Percentiles rank a stretch among this genome's conserved stretches.
phyloP scores from a whole-genome alignment of 2,888 invertebrate species.

The Aelia acuminata region DNA sequence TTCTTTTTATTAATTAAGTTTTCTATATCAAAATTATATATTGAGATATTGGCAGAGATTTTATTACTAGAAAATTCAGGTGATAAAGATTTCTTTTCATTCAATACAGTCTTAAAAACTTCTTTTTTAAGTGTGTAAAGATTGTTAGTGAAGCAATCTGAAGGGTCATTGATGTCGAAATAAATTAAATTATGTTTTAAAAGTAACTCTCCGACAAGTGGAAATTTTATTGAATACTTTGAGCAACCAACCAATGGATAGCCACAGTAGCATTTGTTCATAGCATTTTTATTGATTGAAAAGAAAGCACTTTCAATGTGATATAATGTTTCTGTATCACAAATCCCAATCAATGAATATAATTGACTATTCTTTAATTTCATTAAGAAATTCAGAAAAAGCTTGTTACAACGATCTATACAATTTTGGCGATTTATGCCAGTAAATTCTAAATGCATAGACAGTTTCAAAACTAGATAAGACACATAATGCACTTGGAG shows the following conservation, averaged over 20 bases:
- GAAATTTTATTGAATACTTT: slow-evolving; percentile 59
- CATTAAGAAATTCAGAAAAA: slow-evolving; percentile 70
- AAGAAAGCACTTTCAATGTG: slow-evolving; percentile 75
- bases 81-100: neutral
- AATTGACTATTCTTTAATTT: slow-evolving; percentile 68
- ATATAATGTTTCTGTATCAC: slow-evolving; percentile 71
- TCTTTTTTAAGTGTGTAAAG: slow-evolving; percentile 41
- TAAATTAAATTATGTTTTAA: slow-evolving; percentile 33
- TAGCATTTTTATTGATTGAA: slow-evolving; percentile 72
- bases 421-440: slow-evolving; percentile 70
- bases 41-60: neutral
- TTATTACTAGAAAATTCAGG: neutral
- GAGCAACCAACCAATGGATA: slow-evolving; percentile 74
- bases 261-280: slow-evolving; percentile 74
- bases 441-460: slow-evolving; percentile 71
- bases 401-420: slow-evolving; percentile 70
- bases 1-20: slow-evolving; percentile 55
- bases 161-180: neutral
- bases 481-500: slow-evolving; percentile 64
- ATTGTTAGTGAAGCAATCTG: neutral
- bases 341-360: slow-evolving; percentile 69
- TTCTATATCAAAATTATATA: neutral
- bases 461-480: slow-evolving; percentile 69
- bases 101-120: neutral
- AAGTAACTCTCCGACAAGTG: slow-evolving; percentile 56